Evolutionary conservation across 2,797 vertebrate genomes (phyloP).

Genomic region (Danio choprae): DNA sequence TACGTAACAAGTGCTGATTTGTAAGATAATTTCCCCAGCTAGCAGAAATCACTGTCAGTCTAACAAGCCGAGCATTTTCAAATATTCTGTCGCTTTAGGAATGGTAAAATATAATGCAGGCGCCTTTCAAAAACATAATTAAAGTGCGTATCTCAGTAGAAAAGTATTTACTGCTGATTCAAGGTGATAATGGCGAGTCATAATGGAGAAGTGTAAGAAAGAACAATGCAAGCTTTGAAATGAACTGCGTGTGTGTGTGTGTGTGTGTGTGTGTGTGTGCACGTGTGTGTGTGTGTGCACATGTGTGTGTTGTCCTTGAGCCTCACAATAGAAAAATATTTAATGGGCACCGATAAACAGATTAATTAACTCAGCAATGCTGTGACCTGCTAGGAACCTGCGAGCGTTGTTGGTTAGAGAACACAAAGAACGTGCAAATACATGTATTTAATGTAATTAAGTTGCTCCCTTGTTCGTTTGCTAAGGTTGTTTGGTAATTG

Average conservation of each 20-base stretch:
- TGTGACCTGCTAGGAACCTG: slow-evolving; percentile 16
- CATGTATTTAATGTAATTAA: slow-evolving; percentile 11
- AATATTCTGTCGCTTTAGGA: neutral
- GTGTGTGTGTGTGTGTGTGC: neutral
- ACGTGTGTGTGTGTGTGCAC: too few relatives aligned
- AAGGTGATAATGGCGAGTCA: slow-evolving; percentile 13
- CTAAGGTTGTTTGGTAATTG: slow-evolving; percentile 5
- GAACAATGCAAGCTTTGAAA: neutral
- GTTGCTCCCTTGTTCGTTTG: neutral
- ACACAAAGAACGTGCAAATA: neutral
- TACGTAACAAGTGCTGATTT: slow-evolving; percentile 32
- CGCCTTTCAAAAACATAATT: slow-evolving; percentile 24
- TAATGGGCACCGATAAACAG: slow-evolving; percentile 34
- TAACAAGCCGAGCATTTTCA: slow-evolving; percentile 17
- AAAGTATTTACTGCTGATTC: slow-evolving; percentile 27
- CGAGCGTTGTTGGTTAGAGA: too few relatives aligned
- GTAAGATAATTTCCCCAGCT: slow-evolving; percentile 12
- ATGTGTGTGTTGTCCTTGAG: slow-evolving; percentile 38
- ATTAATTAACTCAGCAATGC: slow-evolving; percentile 44
- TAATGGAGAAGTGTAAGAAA: neutral
- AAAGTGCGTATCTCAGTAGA: slow-evolving; percentile 22
- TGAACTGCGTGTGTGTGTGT: neutral
- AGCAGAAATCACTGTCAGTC: slow-evolving; percentile 13
- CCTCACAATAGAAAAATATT: slow-evolving; percentile 16
- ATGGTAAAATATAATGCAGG: neutral